phyloP scores from a whole-genome alignment of 2,888 invertebrate species.

The Mamestra brassicae region DNA sequence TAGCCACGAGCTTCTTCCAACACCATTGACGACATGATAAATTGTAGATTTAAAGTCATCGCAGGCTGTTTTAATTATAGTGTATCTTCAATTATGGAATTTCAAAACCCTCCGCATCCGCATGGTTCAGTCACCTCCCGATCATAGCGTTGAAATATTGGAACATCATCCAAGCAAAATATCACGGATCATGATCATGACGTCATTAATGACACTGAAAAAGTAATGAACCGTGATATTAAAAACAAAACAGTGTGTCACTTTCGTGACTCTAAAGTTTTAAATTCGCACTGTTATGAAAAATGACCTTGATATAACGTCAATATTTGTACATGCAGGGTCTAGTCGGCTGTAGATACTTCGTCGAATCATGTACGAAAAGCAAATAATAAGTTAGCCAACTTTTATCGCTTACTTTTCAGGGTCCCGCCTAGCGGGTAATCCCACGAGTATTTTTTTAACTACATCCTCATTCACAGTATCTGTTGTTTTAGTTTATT shows the following conservation, averaged over 20 bases:
- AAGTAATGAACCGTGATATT: neutral
- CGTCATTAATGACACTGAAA: too few relatives aligned
- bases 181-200: neutral
- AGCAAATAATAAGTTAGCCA: slow-evolving; percentile 27
- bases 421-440: slow-evolving; percentile 9
- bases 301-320: slow-evolving; percentile 21
- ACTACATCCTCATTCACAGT: neutral
- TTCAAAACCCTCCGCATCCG: neutral
- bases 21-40: neutral
- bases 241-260: neutral
- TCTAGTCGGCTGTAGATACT: slow-evolving; percentile 28
- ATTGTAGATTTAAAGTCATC: neutral
- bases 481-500: neutral
- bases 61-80: neutral
- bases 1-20: neutral
- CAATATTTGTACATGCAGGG: slow-evolving; percentile 6
- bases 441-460: slow-evolving; percentile 9
- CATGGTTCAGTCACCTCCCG: neutral
- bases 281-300: neutral
- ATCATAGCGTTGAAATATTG: too few relatives aligned
- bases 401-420: slow-evolving; percentile 7
- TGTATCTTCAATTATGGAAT: neutral
- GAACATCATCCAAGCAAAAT: neutral
- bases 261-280: neutral
- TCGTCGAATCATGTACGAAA: slow-evolving; percentile 28